Conservation (phyloP, 2,113 vertebrate species). For the Cyanoderma ruficeps region DNA sequence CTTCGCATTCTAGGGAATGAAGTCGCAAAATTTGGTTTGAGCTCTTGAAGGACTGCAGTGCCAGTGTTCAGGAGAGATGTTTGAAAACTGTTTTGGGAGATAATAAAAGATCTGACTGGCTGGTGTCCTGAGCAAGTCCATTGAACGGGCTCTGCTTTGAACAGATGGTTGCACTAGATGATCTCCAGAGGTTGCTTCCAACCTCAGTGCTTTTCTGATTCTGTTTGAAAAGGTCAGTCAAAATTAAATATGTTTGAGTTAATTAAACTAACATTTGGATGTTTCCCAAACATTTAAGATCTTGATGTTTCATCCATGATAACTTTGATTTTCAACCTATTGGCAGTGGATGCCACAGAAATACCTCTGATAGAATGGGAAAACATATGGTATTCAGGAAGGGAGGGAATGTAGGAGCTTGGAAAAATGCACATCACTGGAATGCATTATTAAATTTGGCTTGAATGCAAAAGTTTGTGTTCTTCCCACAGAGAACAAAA, state of each 20-base stretch:
- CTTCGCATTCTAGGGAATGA: background rate
- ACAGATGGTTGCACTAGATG: background rate
- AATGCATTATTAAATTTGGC: background rate
- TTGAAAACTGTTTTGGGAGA: background rate
- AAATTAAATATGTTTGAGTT: background rate
- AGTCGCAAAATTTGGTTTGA: background rate
- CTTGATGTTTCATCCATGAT: background rate
- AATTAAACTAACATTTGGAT: background rate
- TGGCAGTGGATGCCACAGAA: background rate
- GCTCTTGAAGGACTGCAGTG: background rate
- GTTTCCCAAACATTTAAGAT: background rate
- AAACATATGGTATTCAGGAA: background rate
- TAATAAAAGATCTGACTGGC: background rate
- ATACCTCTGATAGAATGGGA: background rate
- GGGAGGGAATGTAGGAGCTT: background rate
- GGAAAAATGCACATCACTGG: background rate
- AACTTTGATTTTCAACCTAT: background rate
- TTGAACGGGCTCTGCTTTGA: background rate
- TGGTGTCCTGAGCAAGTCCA: background rate
- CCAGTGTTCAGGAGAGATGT: background rate
- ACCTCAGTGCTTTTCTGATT: background rate
- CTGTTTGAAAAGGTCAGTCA: background rate
- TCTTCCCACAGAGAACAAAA: background rate
- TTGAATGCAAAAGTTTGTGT: background rate
- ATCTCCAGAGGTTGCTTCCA: background rate